phyloP scores from a whole-genome alignment of 2,113 vertebrate species.

The Cnemophilus loriae region DNA sequence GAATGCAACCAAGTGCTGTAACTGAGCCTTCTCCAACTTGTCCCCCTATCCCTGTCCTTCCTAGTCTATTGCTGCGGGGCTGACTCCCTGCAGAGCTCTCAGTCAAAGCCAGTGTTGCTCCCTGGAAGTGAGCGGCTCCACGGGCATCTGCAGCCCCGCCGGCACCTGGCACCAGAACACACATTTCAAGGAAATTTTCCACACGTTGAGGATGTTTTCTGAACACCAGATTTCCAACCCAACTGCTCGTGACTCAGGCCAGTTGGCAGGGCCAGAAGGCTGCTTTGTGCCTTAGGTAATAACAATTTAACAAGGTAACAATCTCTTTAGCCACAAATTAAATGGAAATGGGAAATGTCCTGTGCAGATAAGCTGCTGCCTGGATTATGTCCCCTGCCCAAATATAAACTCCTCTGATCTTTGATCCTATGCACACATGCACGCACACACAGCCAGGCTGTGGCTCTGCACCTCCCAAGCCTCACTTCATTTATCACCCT shows the following conservation, averaged over 20 bases:
- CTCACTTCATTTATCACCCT: neutral
- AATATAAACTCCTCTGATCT: constrained; percentile 49
- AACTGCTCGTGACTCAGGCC: constrained; percentile 29
- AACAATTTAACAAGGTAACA: constrained; percentile 60
- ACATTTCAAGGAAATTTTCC: constrained; percentile 42
- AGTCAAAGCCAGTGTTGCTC: neutral
- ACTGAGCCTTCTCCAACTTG: neutral
- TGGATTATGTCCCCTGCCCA: constrained; percentile 41
- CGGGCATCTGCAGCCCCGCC: neutral
- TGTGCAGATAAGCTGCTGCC: constrained; percentile 57
- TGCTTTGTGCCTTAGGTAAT: constrained; percentile 57
- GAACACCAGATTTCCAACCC: constrained; percentile 31
- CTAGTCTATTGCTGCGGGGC: neutral
- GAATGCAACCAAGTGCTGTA: neutral
- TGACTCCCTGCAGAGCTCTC: neutral
- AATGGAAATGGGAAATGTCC: constrained; percentile 54
- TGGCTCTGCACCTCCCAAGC: neutral
- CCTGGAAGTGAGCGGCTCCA: neutral
- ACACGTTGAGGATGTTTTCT: constrained; percentile 1
- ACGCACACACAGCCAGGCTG: neutral
- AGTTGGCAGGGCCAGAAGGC: constrained; percentile 56
- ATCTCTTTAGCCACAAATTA: constrained; percentile 60
- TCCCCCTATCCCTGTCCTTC: neutral
- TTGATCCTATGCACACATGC: neutral
- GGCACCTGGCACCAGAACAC: constrained; percentile 30